Evolutionary conservation across 1,140 invertebrate genomes (phyloP).

Genomic region (Pollicipes pollicipes): DNA sequence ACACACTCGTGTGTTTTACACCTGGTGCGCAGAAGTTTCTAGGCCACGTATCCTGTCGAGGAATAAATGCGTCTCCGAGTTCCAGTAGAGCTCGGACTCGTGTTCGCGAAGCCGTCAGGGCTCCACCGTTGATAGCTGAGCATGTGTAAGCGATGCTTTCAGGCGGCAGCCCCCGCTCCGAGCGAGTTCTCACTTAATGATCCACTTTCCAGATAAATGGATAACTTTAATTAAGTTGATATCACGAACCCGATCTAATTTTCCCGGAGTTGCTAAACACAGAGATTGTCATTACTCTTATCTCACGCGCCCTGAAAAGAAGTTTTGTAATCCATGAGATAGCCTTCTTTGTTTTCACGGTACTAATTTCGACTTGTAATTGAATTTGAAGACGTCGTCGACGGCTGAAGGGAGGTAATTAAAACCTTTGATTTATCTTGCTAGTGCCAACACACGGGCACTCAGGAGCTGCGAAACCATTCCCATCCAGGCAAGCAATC

Average conservation of each 20-base stretch:
- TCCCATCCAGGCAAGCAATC: no score
- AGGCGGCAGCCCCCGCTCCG: background rate
- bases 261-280: background rate
- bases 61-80: background rate
- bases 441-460: background rate
- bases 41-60: no score
- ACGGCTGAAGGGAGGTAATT: background rate
- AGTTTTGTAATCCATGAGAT: background rate
- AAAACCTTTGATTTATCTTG: background rate
- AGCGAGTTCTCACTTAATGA: background rate
- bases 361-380: background rate
- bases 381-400: background rate
- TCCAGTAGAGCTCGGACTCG: background rate
- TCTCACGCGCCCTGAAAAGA: background rate
- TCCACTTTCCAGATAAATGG: background rate
- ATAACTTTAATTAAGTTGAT: conserved; percentile 2
- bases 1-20: no score
- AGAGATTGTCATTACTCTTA: background rate
- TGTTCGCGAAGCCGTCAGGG: no score
- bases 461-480: no score
- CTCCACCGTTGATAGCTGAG: background rate
- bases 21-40: no score
- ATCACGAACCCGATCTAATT: background rate
- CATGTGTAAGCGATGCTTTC: background rate
- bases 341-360: background rate